Base-by-base conservation (phyloP, 2,888 invertebrate species). In the Labia minor region DNA sequence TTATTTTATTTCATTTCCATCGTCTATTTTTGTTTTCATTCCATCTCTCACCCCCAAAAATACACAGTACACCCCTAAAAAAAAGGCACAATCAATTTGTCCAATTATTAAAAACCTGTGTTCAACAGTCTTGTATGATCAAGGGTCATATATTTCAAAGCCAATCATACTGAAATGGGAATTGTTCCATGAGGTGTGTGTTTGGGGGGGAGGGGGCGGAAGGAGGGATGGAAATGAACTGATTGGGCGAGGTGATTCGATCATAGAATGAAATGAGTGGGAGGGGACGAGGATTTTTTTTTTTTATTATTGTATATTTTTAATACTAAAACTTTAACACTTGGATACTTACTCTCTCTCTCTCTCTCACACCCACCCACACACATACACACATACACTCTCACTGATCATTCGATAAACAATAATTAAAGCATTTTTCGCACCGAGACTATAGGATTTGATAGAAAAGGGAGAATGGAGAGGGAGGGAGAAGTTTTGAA, bases 111-210 rank as follows among this genome's bases (percentile, higher is more conserved):
- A 49, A 49, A 49, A 49, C 49, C 49, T 49, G 49, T 49, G 49
- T 49, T 49, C 49, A 49, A 49, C 49, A 49, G 49, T 49, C 49
- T 49, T 49, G 49, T 49, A 49, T 49, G 49, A 49, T 49, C 49
- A 49, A 49, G 49, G 49, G 49, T 49, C 49, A 49, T 49, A 49
- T 49, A 49, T 49, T 49, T 49, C 49, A 49, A 49, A 49, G 49
- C 49, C 49, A 49, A 49, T 49, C 49, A 49, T 49, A 49, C 49
- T 14, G 14, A 49, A 49, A 49, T 49, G 49, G 49, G 49, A 49
- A 49, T 49, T 49, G 49, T 49, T 49, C 14, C 16, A 49, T 33
- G 11, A 33, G 6, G 33, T 33, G 11, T 33, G 33, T 33, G 33
- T 33, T 11, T 49, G 49, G 14, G 4, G 14, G 49, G 49, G 49